Evolutionary conservation across 2,888 invertebrate species (phyloP).

Genomic region (Chirona hameri): DNA sequence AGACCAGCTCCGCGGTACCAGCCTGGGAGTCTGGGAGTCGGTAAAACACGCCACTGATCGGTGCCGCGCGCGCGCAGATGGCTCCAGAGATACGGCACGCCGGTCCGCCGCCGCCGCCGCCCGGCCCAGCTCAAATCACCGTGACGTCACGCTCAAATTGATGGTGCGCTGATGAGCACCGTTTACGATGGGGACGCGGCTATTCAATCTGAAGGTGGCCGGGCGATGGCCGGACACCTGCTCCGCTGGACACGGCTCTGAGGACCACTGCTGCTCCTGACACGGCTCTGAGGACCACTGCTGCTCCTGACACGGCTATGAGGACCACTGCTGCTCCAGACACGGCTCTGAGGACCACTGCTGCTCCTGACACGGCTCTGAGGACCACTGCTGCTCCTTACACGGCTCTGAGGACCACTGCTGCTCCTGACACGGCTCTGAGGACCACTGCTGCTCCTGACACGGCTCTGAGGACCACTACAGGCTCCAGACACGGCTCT

Average conservation of each 20-base stretch:
- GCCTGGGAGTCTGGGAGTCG: not conserved
- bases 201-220: not conserved
- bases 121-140: not conserved
- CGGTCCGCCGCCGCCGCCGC: not conserved
- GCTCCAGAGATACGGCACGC: not conserved
- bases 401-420: too few species aligned
- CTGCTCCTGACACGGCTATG: too few species aligned
- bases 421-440: too few species aligned
- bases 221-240: not conserved
- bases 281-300: too few species aligned
- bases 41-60: conserved; percentile 22
- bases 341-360: too few species aligned
- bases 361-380: too few species aligned
- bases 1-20: not conserved
- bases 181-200: conserved; percentile 8
- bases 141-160: conserved; percentile 23
- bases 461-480: too few species aligned
- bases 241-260: not conserved
- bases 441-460: too few species aligned
- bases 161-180: conserved; percentile 10
- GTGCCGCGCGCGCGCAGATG: not conserved
- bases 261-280: not conserved
- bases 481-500: too few species aligned
- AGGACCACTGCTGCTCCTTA: too few species aligned
- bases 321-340: too few species aligned